Evolutionary conservation across 2,113 vertebrate genomes (phyloP).

Genomic region (Orientallactaga bullata): DNA sequence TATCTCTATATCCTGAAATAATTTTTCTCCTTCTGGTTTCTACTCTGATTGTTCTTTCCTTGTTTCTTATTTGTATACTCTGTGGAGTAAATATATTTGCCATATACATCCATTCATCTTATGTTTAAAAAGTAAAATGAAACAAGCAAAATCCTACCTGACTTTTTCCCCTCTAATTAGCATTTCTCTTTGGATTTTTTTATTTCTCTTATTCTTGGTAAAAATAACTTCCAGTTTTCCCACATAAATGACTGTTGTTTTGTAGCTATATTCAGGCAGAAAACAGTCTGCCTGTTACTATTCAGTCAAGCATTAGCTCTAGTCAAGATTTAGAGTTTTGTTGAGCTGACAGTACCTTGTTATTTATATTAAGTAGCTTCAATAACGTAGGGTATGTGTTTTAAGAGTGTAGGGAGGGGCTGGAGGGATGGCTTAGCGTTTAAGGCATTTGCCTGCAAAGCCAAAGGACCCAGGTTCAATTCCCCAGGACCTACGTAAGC

Average conservation of each 20-base stretch:
- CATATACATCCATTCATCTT: conserved; percentile 49
- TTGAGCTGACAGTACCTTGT: conserved; percentile 3
- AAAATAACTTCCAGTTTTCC: conserved; percentile 40
- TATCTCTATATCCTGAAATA: conserved; percentile 54
- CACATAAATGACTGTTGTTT: neutral
- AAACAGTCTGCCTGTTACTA: neutral
- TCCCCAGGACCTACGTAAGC: no score
- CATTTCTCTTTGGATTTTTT: conserved; percentile 52
- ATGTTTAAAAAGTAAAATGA: conserved; percentile 56
- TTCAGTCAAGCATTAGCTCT: neutral
- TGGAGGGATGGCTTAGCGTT: no score
- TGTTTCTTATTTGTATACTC: conserved; percentile 49
- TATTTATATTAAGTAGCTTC: conserved; percentile 7
- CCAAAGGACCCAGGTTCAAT: no score
- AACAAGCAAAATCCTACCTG: conserved; percentile 45
- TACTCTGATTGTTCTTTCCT: conserved; percentile 44
- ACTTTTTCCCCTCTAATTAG: conserved; percentile 52
- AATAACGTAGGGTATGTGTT: neutral
- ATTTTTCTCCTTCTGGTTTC: conserved; percentile 52
- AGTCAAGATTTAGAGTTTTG: neutral
- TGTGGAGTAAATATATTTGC: conserved; percentile 51
- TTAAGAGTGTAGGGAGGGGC: neutral
- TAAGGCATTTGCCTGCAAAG: no score
- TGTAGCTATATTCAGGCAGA: conserved; percentile 18
- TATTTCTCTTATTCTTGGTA: neutral